phyloP scores from a whole-genome alignment of 1,140 invertebrate species.

The Lethrus apterus region DNA sequence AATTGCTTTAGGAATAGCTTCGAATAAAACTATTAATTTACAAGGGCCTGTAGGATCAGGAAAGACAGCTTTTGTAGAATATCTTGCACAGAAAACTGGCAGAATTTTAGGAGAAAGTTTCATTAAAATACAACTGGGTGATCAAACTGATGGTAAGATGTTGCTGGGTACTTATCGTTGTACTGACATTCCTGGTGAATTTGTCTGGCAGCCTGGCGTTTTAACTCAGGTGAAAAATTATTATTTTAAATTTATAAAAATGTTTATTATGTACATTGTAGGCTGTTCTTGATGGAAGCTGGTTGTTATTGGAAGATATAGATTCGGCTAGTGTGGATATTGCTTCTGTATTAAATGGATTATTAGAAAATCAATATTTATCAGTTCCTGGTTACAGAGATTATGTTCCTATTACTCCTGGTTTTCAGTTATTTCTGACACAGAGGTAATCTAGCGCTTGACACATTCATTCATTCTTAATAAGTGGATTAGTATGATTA shows the following conservation, averaged over 20 bases:
- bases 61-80: slow-evolving; percentile 87
- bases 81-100: slow-evolving; percentile 75
- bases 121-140: slow-evolving; percentile 87
- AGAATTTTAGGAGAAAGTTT: slow-evolving; percentile 48
- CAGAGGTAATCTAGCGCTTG: slow-evolving; percentile 53
- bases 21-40: slow-evolving; percentile 67
- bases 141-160: slow-evolving; percentile 97
- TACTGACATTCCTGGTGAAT: slow-evolving; percentile 94
- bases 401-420: slow-evolving; percentile 64
- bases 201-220: slow-evolving; percentile 91
- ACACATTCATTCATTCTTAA: slow-evolving; percentile 1
- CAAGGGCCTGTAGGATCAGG: slow-evolving; percentile 90
- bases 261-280: too few species aligned
- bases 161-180: slow-evolving; percentile 91
- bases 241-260: slow-evolving; percentile 11
- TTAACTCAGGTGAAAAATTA: slow-evolving; percentile 60
- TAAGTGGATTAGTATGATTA: neutral
- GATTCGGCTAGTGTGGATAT: slow-evolving; percentile 91
- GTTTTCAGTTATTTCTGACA: slow-evolving; percentile 89
- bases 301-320: slow-evolving; percentile 94
- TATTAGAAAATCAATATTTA: slow-evolving; percentile 78
- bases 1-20: slow-evolving; percentile 64
- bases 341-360: slow-evolving; percentile 73
- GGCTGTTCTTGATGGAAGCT: slow-evolving; percentile 81
- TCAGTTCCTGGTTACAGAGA: slow-evolving; percentile 83